Percentiles rank a stretch among this genome's conserved stretches.
phyloP scores from a whole-genome alignment of 2,113 vertebrate genomes.

The Euleptes europaea region DNA sequence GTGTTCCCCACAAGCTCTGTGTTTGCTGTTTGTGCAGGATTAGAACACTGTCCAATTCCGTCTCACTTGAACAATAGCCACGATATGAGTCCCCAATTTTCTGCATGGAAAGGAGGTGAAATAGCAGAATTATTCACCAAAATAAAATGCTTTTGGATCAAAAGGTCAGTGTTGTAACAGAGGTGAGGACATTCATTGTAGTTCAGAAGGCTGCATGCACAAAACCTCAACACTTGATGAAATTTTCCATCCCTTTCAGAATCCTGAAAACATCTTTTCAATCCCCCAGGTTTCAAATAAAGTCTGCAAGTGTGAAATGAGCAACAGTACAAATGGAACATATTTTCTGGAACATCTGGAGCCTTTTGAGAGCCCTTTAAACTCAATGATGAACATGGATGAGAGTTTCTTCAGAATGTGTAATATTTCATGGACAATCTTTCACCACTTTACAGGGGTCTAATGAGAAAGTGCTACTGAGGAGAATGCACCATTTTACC shows the following conservation, averaged over 20 bases:
- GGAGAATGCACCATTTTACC: background rate
- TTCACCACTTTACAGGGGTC: background rate
- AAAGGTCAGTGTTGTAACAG: background rate
- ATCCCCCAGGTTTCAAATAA: background rate
- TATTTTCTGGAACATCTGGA: background rate
- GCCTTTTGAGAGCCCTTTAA: background rate
- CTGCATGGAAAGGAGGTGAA: conserved; percentile 71
- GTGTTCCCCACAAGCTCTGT: conserved; percentile 82
- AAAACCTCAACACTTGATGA: too few species aligned
- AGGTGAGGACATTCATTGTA: conserved; percentile 5
- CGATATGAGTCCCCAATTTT: conserved; percentile 88
- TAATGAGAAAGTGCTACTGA: background rate
- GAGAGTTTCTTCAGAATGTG: background rate
- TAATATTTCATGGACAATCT: background rate
- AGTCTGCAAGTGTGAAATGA: background rate
- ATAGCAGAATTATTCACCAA: conserved; percentile 63
- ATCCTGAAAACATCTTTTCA: background rate
- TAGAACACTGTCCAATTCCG: conserved; percentile 81
- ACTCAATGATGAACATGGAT: background rate
- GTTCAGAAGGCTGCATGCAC: background rate
- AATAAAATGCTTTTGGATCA: conserved; percentile 21
- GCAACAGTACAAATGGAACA: background rate
- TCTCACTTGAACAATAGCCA: conserved; percentile 83
- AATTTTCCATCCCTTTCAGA: background rate
- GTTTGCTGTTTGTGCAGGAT: conserved; percentile 85